These are phyloP conservation scores for Masticophis lateralis DNA, from an alignment of 2,797 vertebrate species.

Conservation along the genomic window DNA sequence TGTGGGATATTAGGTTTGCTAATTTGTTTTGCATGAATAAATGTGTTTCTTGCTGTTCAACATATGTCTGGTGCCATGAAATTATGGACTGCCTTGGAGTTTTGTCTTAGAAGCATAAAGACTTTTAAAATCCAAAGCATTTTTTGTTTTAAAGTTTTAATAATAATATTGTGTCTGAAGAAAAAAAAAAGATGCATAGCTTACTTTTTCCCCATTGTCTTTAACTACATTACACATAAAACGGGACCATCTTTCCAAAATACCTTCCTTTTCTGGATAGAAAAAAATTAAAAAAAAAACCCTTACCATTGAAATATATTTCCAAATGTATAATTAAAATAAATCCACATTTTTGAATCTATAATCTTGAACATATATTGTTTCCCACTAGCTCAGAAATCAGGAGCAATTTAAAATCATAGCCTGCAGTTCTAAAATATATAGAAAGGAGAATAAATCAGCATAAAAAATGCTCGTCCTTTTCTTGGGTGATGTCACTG, in stretches of 20 bases:
- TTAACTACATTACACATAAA: not conserved
- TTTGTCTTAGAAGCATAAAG: not conserved
- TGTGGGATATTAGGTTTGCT: not conserved
- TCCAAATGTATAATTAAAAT: not conserved
- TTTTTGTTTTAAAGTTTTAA: not conserved
- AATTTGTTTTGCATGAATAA: slow-evolving; percentile 9
- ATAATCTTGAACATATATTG: not conserved
- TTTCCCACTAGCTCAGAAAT: not conserved
- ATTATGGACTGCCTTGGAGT: not conserved
- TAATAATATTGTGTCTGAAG: not conserved
- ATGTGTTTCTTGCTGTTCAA: not conserved
- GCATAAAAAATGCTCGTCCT: not conserved
- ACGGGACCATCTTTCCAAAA: not conserved
- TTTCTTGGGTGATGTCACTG: not conserved
- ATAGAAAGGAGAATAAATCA: not conserved
- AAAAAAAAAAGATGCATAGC: not conserved
- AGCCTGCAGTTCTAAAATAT: not conserved
- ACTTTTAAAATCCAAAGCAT: not conserved
- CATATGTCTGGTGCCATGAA: not conserved
- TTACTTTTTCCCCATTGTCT: too few relatives aligned
- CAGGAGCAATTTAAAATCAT: not conserved
- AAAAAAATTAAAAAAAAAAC: not conserved
- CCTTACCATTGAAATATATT: not conserved
- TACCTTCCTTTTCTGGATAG: not conserved
- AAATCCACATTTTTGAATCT: not conserved